These are phyloP conservation scores for Blera fallax DNA, from an alignment of 2,888 invertebrate species.

Conservation along the genomic window DNA sequence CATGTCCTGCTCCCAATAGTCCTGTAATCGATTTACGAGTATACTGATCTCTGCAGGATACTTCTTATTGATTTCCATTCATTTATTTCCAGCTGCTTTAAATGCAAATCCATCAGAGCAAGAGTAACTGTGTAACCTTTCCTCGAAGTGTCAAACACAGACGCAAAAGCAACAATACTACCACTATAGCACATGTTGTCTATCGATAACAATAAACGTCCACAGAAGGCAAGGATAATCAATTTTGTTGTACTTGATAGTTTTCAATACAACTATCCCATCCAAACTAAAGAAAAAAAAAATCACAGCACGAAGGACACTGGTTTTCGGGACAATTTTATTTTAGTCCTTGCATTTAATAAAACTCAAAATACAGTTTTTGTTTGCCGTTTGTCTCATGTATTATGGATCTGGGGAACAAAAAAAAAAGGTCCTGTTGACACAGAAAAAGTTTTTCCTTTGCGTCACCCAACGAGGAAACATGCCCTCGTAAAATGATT, in stretches of 20 bases:
- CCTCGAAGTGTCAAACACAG: background rate
- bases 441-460: background rate
- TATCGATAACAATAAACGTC: conserved; percentile 34
- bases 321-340: background rate
- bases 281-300: background rate
- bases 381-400: too few species aligned
- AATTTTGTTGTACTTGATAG: background rate
- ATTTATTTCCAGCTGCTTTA: background rate
- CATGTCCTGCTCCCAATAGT: too few species aligned
- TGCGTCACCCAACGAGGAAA: background rate
- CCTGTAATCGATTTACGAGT: too few species aligned
- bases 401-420: too few species aligned
- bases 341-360: background rate
- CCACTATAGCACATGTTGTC: background rate
- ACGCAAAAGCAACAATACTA: background rate
- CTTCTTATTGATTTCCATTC: too few species aligned
- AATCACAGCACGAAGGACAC: background rate
- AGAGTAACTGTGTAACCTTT: background rate
- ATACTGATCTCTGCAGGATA: too few species aligned
- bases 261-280: background rate
- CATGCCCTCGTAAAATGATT: conserved; percentile 7
- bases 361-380: background rate
- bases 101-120: conserved; percentile 16
- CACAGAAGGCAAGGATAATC: conserved; percentile 16
- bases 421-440: background rate